Evolutionary conservation across 2,113 vertebrate species (phyloP).

Genomic region (Cebus imitator): DNA sequence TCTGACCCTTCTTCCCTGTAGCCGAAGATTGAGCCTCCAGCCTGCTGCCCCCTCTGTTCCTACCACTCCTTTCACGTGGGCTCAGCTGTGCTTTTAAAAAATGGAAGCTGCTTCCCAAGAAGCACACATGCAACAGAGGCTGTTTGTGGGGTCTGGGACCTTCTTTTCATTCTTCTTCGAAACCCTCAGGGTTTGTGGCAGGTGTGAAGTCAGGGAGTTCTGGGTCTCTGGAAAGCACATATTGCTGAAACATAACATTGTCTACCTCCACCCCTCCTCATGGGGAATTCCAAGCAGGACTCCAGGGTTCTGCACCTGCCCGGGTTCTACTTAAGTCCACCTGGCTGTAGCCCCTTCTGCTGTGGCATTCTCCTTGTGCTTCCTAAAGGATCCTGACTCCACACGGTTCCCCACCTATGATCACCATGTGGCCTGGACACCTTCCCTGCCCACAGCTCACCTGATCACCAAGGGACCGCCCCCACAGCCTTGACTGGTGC

Average conservation of each 20-base stretch:
- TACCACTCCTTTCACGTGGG: background rate
- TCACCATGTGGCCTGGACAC: background rate
- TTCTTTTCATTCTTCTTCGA: background rate
- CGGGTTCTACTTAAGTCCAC: background rate
- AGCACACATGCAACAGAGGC: rapidly evolving
- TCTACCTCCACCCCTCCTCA: background rate
- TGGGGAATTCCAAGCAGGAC: background rate
- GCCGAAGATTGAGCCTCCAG: background rate
- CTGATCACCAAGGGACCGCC: background rate
- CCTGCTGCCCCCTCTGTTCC: background rate
- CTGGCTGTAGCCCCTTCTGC: background rate
- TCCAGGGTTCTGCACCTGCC: rapidly evolving
- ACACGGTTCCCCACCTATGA: background rate
- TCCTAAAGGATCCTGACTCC: background rate
- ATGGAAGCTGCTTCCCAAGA: background rate
- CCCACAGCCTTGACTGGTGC: background rate
- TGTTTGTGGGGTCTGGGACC: background rate
- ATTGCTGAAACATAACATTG: background rate
- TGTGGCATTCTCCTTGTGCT: background rate
- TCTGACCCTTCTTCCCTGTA: background rate
- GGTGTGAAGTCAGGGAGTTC: background rate
- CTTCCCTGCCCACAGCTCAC: background rate
- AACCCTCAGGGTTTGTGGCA: background rate
- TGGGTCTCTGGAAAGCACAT: background rate
- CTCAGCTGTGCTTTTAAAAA: background rate